Evolutionary conservation across 2,888 invertebrate genomes (phyloP), one percentile per base, ranked within the genome.

Genomic region (Mythimna albipuncta): DNA sequence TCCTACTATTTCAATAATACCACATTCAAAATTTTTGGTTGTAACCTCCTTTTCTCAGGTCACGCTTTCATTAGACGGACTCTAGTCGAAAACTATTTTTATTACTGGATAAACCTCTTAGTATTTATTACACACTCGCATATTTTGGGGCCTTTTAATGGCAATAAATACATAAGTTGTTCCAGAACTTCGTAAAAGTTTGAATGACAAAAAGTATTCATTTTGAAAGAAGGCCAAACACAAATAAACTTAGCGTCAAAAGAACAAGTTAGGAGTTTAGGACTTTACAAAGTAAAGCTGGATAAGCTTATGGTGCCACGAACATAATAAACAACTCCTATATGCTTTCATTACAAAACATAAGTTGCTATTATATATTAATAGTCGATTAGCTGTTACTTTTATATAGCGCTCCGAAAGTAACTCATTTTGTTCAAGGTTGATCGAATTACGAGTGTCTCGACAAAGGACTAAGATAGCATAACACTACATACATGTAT

Each of bases 371-470:
- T 26, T 26, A 26, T 26, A 26, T 26, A 26, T 41, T 59, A 44
- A 54, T 63, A 65, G 63, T 72, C n/a, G 63, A 68, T 75, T 63
- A 69, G 35, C 50, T 57, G 55, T 47, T 72, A 64, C 57, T 75
- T 81, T 73, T 65, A 35, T 44, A 41, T 16, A 47, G 69, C 52
- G 10, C 38, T 44, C 19, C n/a, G 13, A 16, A 58, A 44, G 61
- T 50, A 64, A 66, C 55, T 59, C 19, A 50, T 69, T 76, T 82
- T 69, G 61, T 58, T 44, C n/a, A 68, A 63, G 57, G 32, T 38
- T 72, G 54, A 79, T 72, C 21, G 62, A 72, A 67, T 79, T 79
- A 75, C 61, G 21, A 72, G 35, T 62, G 68, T 74, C 54, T 63
- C 64, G 54, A 38, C 41, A 59, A 66, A 73, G 54, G 35, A 77